Evolutionary conservation across 35 echinoderm and acorn worm species (phyloP).

Genomic region (Ophiothrix spiculata): DNA sequence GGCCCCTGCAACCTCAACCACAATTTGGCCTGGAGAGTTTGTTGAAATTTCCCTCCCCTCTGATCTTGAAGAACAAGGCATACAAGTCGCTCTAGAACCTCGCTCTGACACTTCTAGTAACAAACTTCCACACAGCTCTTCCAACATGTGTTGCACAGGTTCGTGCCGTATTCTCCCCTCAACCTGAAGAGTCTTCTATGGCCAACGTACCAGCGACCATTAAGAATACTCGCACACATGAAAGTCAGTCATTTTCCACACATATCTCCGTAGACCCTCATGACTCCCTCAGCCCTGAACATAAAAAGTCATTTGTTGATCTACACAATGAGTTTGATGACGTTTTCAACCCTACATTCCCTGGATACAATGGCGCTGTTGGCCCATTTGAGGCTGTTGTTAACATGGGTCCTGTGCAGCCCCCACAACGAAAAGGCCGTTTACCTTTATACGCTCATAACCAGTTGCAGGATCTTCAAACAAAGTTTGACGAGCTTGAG

Average conservation of each 20-base stretch:
- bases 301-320: background rate
- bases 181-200: too few species aligned
- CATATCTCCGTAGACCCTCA: slow-evolving; percentile 21
- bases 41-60: slow-evolving; percentile 29
- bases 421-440: slow-evolving; percentile 36
- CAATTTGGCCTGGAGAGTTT: slow-evolving; percentile 24
- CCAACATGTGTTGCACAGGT: too few species aligned
- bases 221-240: too few species aligned
- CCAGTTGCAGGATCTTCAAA: slow-evolving; percentile 58
- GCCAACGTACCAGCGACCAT: too few species aligned
- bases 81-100: slow-evolving; percentile 33
- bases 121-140: too few species aligned
- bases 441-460: slow-evolving; percentile 29
- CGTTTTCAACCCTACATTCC: slow-evolving; percentile 17
- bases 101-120: slow-evolving; percentile 4
- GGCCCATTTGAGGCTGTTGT: slow-evolving; percentile 41
- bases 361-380: slow-evolving; percentile 19
- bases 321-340: slow-evolving; percentile 19
- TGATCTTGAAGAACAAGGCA: background rate
- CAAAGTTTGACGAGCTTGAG: slow-evolving; percentile 72
- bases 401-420: slow-evolving; percentile 63
- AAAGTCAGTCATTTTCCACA: background rate
- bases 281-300: background rate
- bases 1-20: background rate
- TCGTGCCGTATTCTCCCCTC: too few species aligned